Conservation (phyloP, 2,113 vertebrate genomes). For the Orientallactaga bullata region DNA sequence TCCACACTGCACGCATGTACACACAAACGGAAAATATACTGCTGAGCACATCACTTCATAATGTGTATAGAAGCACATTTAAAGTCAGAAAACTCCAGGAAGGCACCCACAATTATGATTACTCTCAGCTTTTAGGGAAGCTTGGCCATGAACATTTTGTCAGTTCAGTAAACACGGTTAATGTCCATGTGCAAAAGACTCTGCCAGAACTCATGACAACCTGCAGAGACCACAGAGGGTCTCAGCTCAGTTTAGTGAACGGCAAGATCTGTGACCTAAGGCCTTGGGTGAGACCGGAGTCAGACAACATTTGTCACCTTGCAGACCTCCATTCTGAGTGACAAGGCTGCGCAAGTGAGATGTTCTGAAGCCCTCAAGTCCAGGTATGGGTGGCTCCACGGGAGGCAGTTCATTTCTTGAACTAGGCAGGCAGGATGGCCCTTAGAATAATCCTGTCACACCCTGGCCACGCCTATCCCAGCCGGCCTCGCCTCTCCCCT, state of each 20-base stretch:
- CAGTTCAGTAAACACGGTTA: neutral
- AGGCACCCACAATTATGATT: neutral
- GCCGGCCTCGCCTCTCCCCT: too few species aligned
- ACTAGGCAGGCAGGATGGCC: too few species aligned
- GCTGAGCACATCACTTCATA: neutral
- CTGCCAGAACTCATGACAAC: too few species aligned
- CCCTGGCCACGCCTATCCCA: too few species aligned
- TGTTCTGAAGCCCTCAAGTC: neutral
- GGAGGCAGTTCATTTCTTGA: too few species aligned
- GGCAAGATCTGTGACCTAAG: too few species aligned
- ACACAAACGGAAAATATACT: neutral
- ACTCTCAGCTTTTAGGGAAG: neutral
- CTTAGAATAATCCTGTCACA: too few species aligned
- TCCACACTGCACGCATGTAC: too few species aligned
- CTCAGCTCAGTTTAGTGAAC: accelerated
- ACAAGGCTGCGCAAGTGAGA: neutral
- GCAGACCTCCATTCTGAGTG: too few species aligned
- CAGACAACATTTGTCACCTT: neutral
- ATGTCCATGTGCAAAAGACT: neutral
- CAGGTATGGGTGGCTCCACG: too few species aligned
- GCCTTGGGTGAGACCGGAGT: neutral
- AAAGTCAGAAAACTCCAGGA: neutral
- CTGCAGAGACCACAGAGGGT: neutral
- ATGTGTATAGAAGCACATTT: neutral
- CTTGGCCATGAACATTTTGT: neutral